Evolutionary conservation across 2,888 invertebrate species (phyloP).

Genomic region (Brenthis daphne): DNA sequence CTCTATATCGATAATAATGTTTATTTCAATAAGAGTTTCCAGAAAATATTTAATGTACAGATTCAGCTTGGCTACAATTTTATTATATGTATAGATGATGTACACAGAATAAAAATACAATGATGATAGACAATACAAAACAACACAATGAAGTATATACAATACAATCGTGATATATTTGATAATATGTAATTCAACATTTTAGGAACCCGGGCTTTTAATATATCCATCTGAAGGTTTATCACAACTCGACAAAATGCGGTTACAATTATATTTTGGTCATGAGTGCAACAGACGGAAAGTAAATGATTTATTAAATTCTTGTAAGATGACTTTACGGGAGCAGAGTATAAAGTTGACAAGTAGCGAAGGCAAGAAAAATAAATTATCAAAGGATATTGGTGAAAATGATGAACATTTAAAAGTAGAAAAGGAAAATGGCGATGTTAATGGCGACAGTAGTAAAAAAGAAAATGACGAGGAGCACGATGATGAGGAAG

Average conservation of each 20-base stretch:
- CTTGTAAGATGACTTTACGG: slow-evolving; percentile 50
- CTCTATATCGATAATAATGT: no score
- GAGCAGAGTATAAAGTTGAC: not conserved
- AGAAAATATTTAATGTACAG: no score
- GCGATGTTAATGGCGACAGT: not conserved
- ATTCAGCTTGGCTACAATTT: no score
- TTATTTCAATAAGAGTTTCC: no score
- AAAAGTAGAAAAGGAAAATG: not conserved
- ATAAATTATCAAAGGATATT: slow-evolving; percentile 1
- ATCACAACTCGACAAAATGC: slow-evolving; percentile 64
- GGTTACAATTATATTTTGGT: slow-evolving; percentile 55
- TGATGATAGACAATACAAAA: no score
- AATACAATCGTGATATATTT: no score
- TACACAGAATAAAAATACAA: not conserved
- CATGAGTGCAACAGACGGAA: slow-evolving; percentile 64
- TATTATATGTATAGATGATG: no score
- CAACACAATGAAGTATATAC: no score
- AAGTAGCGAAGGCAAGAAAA: not conserved
- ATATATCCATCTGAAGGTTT: slow-evolving; percentile 54
- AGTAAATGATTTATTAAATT: slow-evolving; percentile 52
- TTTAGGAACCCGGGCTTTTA: slow-evolving; percentile 55
- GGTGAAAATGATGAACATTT: not conserved
- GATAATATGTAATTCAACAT: not conserved
- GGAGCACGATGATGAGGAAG: slow-evolving; percentile 8
- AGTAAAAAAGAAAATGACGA: slow-evolving; percentile 3